Conservation (phyloP, 2,797 vertebrate species). For the Triplophysa yarkandensis region DNA sequence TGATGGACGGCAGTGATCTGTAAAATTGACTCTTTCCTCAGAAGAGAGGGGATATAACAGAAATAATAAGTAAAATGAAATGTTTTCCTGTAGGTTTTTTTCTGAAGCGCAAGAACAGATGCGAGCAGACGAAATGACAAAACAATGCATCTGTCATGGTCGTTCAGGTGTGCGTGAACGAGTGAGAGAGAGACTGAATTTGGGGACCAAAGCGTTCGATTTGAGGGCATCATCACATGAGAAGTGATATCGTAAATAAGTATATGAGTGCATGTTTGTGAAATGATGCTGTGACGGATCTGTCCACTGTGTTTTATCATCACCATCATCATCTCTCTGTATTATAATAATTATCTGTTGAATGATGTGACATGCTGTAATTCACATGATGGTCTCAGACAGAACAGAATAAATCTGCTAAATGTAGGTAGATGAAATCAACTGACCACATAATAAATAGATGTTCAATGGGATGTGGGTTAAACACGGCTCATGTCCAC, state of each 20-base stretch:
- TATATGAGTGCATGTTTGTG: background rate
- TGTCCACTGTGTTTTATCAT: background rate
- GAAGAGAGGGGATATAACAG: constrained; percentile 63
- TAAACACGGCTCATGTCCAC: no score
- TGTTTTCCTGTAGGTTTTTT: constrained; percentile 51
- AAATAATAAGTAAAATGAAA: constrained; percentile 71
- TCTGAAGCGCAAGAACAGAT: constrained; percentile 55
- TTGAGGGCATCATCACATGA: background rate
- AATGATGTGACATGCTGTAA: background rate
- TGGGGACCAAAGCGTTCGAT: background rate
- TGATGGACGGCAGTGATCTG: constrained; percentile 80
- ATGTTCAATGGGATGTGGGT: background rate
- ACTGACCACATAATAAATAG: background rate
- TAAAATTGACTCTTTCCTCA: constrained; percentile 75
- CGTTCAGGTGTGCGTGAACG: constrained; percentile 4
- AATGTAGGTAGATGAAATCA: background rate
- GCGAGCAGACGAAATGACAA: constrained; percentile 56
- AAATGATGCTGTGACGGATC: background rate
- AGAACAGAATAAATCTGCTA: background rate
- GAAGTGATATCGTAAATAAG: background rate
- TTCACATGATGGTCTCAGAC: background rate
- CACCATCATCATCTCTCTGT: background rate
- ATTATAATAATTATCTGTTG: constrained; percentile 2
- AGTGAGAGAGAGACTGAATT: background rate
- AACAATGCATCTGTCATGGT: constrained; percentile 21